phyloP scores from a whole-genome alignment of 2,888 invertebrate species.

The Electrophaes corylata region DNA sequence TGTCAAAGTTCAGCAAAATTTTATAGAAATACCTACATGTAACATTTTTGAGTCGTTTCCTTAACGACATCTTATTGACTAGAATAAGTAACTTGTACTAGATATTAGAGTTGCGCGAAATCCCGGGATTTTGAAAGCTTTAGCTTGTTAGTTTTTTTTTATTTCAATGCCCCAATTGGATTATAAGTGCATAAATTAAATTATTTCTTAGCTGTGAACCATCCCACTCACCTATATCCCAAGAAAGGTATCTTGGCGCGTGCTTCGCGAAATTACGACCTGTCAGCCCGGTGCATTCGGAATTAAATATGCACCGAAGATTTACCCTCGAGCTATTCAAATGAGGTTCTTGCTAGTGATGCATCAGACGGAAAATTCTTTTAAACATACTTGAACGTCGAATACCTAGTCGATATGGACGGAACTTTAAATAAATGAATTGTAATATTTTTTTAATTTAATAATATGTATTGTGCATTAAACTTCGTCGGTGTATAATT shows the following conservation, averaged over 20 bases:
- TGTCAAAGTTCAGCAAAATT: conserved; percentile 74
- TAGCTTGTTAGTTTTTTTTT: no score
- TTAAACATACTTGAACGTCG: conserved; percentile 26
- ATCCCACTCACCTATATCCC: conserved; percentile 11
- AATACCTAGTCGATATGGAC: conserved; percentile 30
- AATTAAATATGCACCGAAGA: conserved; percentile 62
- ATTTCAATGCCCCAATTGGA: background rate
- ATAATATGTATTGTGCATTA: no score
- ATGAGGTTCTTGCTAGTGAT: conserved; percentile 61
- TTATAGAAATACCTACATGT: conserved; percentile 41
- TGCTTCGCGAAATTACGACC: conserved; percentile 41
- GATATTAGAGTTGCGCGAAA: conserved; percentile 14
- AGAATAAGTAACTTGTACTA: background rate
- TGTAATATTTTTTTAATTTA: no score
- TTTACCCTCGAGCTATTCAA: conserved; percentile 59
- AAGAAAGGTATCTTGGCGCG: conserved; percentile 40
- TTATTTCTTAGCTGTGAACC: background rate
- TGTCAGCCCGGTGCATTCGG: conserved; percentile 44
- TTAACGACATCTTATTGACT: background rate
- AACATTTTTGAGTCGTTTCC: background rate
- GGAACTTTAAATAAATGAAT: background rate
- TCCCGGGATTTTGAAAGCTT: background rate
- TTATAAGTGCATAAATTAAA: background rate
- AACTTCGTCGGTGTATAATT: no score
- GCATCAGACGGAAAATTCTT: conserved; percentile 44